Base-by-base conservation (phyloP, 2,888 invertebrate species). In the Seira sanloemensis region DNA sequence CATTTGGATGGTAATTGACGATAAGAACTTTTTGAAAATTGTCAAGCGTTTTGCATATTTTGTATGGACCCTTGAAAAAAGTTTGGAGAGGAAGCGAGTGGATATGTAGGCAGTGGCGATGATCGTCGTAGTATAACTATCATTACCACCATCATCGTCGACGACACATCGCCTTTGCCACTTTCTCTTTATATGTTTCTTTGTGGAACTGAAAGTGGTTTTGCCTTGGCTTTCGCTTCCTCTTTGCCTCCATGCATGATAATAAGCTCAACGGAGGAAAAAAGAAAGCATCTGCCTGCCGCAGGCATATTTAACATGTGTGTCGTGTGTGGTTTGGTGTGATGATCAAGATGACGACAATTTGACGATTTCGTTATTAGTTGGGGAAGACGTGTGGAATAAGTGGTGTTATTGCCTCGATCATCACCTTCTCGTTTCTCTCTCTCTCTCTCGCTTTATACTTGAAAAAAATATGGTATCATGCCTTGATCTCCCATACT, bases 291-390 rank as follows among this genome's bases (percentile, higher is more conserved):
- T 58, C 58, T 58, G 58, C 58, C 16, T 58, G 58, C 58, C 26
- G 27, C 4, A 19, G n/a, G 37, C 26, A 58, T 58, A 58, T 58
- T 58, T 58, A 58, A 18, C 58, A 12, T 69, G 69, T 69, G 37
- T 37, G 69, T 69, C 37, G 71, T 21, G 71, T 71, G 71, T 27
- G 75, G 46, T 5, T 66, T 75, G 58, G 58, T 58, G 75, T 25
- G 73, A 74, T 46, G 66, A 75, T 69, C 69, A 19, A 62, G 58
- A 73, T 58, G 74, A 54, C 65, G 74, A 74, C 74, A 74, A 74
- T 74, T 74, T 73, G 9, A 72, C 26, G 54, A n/a, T 72, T 72
- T 72, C 54, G 54, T 74, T 74, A 74, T 65, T 74, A 74, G 74
- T 27, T 23, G 74, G 27, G 74, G 54, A 74, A 74, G 65, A 65